These are phyloP conservation scores for Oncorhynchus gorbuscha DNA, from an alignment of 2,113 vertebrate genomes.

Conservation along the genomic window DNA sequence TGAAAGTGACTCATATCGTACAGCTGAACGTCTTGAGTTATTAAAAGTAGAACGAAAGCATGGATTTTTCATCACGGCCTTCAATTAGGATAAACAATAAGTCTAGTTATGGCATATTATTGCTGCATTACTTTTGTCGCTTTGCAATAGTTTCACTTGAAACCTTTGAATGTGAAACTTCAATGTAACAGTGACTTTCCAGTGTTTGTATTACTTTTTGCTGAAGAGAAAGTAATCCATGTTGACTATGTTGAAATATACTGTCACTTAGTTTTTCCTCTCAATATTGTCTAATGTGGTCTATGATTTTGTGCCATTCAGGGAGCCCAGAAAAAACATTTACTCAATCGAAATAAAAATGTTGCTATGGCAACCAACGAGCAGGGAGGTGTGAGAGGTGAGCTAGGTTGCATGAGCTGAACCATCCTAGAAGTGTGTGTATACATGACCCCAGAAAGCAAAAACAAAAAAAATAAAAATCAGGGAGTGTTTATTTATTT, in stretches of 20 bases:
- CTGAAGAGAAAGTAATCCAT: background rate
- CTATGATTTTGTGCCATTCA: constrained; percentile 16
- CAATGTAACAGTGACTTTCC: no score
- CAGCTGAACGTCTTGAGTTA: background rate
- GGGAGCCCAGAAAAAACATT: constrained; percentile 10
- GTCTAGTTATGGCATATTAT: no score
- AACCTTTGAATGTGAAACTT: no score
- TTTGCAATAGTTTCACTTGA: no score
- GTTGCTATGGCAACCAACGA: constrained; percentile 29
- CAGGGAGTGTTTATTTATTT: no score
- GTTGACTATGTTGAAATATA: background rate
- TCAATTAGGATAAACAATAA: no score
- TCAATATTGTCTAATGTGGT: background rate
- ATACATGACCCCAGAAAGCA: background rate
- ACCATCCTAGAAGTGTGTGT: background rate
- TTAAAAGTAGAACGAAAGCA: background rate
- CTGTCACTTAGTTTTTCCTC: background rate
- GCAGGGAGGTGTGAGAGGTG: background rate
- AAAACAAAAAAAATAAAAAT: no score
- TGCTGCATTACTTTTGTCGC: no score
- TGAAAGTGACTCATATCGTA: constrained; percentile 20
- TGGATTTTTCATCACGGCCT: no score
- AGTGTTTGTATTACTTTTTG: no score
- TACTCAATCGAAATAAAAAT: constrained; percentile 13
- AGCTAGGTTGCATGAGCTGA: background rate